Evolutionary conservation across 2,888 invertebrate genomes (phyloP).

Genomic region (Pristionchus exspectatus): DNA sequence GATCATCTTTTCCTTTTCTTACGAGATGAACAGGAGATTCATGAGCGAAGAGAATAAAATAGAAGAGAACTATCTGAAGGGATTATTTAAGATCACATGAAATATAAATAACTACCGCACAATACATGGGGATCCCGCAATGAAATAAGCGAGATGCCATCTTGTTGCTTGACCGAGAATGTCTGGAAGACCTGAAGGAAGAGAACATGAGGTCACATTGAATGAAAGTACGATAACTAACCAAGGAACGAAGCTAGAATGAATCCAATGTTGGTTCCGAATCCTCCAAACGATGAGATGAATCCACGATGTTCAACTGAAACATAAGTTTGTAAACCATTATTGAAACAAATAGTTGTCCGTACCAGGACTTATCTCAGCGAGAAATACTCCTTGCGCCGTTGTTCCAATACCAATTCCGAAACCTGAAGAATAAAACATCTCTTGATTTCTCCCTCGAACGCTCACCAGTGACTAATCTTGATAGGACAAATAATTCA

Average conservation of each 20-base stretch:
- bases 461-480: slow-evolving; percentile 60
- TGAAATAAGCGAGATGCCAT: slow-evolving; percentile 70
- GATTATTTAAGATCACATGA: neutral
- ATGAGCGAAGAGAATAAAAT: slow-evolving; percentile 46
- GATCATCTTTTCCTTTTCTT: neutral
- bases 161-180: slow-evolving; percentile 64
- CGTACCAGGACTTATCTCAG: slow-evolving; percentile 72
- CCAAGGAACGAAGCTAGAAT: slow-evolving; percentile 66
- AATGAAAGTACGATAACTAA: neutral
- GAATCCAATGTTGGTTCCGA: slow-evolving; percentile 71
- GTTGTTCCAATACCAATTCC: slow-evolving; percentile 73
- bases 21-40: slow-evolving; percentile 42
- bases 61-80: slow-evolving; percentile 38
- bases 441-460: too few species aligned
- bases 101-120: slow-evolving; percentile 53
- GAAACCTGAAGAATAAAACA: slow-evolving; percentile 60
- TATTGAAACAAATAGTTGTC: neutral
- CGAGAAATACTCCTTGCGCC: slow-evolving; percentile 70
- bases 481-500: slow-evolving; percentile 66
- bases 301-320: slow-evolving; percentile 66
- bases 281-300: slow-evolving; percentile 71
- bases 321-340: neutral
- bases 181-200: slow-evolving; percentile 61
- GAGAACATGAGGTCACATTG: slow-evolving; percentile 52
- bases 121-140: slow-evolving; percentile 61